These are phyloP conservation scores for Cactoblastis cactorum DNA, from an alignment of 2,888 invertebrate species.

Conservation along the genomic window DNA sequence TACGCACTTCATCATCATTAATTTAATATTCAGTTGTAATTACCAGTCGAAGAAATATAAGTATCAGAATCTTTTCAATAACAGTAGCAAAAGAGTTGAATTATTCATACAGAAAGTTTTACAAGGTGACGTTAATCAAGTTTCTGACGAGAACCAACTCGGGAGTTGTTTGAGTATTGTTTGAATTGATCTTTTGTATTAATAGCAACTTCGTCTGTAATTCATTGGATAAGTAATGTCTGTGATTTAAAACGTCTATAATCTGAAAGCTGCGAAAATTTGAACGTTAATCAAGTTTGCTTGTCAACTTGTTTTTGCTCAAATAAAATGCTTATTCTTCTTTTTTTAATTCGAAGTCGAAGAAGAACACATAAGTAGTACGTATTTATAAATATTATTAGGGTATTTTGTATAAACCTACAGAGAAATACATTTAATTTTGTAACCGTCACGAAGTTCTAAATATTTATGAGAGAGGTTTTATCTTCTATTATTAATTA, in stretches of 20 bases:
- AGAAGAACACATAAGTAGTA: too few species aligned
- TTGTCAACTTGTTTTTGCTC: too few species aligned
- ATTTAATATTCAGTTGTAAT: not conserved
- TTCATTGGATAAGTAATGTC: conserved; percentile 38
- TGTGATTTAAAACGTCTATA: not conserved
- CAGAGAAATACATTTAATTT: too few species aligned
- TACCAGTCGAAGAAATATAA: conserved; percentile 27
- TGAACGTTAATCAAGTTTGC: too few species aligned
- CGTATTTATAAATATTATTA: too few species aligned
- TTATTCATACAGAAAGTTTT: conserved; percentile 42
- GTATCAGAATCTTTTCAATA: conserved; percentile 33
- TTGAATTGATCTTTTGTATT: conserved; percentile 32
- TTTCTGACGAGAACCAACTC: conserved; percentile 32
- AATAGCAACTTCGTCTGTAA: conserved; percentile 43
- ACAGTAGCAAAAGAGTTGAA: conserved; percentile 35
- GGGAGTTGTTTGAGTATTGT: conserved; percentile 32
- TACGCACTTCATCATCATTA: too few species aligned
- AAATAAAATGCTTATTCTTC: too few species aligned
- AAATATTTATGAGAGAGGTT: too few species aligned
- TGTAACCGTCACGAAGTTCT: too few species aligned
- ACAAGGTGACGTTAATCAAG: conserved; percentile 42
- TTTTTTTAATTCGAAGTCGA: too few species aligned
- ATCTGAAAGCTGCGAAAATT: not conserved
- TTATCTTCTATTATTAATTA: too few species aligned
- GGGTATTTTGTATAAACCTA: too few species aligned